Evolutionary conservation across 2,113 vertebrate species (phyloP).

Genomic region (Geococcyx californianus): DNA sequence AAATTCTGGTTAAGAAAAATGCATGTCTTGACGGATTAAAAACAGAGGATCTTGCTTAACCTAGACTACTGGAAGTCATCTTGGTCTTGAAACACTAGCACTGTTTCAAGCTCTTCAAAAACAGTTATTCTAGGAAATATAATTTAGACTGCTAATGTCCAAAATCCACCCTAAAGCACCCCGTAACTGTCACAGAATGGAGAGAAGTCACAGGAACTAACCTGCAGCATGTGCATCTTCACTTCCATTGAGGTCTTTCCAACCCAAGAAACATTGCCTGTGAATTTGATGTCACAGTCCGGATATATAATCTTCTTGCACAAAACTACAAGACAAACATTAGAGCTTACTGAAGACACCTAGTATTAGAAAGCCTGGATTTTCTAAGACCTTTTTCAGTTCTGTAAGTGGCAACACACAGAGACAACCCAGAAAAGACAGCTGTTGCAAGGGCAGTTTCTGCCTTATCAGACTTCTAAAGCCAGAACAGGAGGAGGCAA

Average conservation of each 20-base stretch:
- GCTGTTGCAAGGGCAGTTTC: neutral
- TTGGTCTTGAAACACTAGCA: neutral
- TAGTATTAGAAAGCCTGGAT: neutral
- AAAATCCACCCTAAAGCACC: neutral
- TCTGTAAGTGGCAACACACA: neutral
- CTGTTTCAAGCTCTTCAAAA: neutral
- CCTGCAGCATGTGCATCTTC: slow-evolving; percentile 97
- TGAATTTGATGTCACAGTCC: slow-evolving; percentile 94
- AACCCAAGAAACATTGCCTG: slow-evolving; percentile 94
- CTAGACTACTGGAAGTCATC: neutral
- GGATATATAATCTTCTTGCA: slow-evolving; percentile 86
- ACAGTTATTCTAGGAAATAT: neutral
- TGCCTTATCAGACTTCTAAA: neutral
- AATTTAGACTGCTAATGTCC: neutral
- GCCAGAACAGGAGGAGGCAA: neutral
- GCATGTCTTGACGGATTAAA: neutral
- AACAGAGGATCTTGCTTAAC: neutral
- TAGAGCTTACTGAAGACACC: neutral
- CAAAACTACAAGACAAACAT: slow-evolving; percentile 79
- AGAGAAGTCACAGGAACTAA: slow-evolving; percentile 38
- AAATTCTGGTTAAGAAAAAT: neutral
- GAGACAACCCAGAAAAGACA: neutral
- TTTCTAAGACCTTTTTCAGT: neutral
- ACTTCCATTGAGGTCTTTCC: slow-evolving; percentile 96
- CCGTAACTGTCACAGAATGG: accelerated